These are phyloP conservation scores for Xenopus laevis DNA, from an alignment of 2,113 vertebrate species.

Conservation along the genomic window DNA sequence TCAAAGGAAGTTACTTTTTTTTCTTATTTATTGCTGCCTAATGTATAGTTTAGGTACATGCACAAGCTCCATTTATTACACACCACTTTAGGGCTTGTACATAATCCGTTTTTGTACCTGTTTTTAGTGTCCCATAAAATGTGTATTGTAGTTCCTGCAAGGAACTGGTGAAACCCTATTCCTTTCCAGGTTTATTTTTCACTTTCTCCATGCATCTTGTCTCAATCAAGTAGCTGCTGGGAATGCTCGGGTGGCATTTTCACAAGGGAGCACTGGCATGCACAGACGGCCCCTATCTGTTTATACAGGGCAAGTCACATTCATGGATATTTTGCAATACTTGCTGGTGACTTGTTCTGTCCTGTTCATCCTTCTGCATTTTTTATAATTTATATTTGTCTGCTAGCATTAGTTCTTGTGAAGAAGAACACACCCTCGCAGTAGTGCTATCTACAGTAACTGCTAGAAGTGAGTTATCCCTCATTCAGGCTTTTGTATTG, in stretches of 20 bases:
- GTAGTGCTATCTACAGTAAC: no score
- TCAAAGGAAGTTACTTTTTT: no score
- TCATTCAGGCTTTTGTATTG: no score
- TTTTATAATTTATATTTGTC: conserved; percentile 35
- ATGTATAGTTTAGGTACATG: no score
- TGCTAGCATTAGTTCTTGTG: conserved; percentile 25
- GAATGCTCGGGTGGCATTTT: conserved; percentile 30
- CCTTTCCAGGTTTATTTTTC: not conserved
- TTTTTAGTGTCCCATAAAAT: not conserved
- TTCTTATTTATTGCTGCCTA: no score
- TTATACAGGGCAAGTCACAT: conserved; percentile 35
- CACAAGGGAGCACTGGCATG: conserved; percentile 25
- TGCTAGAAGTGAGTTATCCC: no score
- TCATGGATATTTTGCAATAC: conserved; percentile 33
- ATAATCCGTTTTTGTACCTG: no score
- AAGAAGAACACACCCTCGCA: conserved; percentile 9
- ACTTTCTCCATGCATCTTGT: not conserved
- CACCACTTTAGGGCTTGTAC: no score
- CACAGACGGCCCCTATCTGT: conserved; percentile 12
- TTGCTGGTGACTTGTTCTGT: conserved; percentile 33
- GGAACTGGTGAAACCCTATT: not conserved
- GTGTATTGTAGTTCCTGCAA: not conserved
- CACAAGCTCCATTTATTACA: no score
- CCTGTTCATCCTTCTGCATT: conserved; percentile 25
- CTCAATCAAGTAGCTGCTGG: no score